These are phyloP conservation scores for Semibalanus balanoides DNA, from an alignment of 1,140 invertebrate genomes.

Conservation along the genomic window DNA sequence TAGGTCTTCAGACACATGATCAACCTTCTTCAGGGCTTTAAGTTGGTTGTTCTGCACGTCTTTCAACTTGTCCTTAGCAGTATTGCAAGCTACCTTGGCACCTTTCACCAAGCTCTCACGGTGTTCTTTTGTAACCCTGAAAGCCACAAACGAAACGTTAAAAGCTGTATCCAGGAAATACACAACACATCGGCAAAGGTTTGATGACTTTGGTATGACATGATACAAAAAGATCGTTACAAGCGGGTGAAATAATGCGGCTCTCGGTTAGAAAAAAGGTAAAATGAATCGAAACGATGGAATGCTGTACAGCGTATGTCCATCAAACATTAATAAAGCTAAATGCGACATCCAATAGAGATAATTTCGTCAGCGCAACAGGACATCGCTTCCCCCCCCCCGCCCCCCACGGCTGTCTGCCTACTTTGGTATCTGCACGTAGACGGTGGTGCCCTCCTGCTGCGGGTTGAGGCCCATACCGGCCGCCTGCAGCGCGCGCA, in stretches of 20 bases:
- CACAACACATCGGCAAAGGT: too few relatives aligned
- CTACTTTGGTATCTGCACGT: constrained; percentile 74
- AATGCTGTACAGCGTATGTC: too few relatives aligned
- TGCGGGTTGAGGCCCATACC: constrained; percentile 89
- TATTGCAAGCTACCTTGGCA: constrained; percentile 65
- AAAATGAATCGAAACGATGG: too few relatives aligned
- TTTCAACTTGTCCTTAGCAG: constrained; percentile 60
- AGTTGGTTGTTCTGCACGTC: constrained; percentile 57
- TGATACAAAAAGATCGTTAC: too few relatives aligned
- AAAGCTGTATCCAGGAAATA: constrained; percentile 4
- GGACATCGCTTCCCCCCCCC: not conserved
- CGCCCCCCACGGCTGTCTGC: too few relatives aligned
- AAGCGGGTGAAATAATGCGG: too few relatives aligned
- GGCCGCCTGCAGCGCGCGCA: constrained; percentile 56
- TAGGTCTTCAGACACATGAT: constrained; percentile 45
- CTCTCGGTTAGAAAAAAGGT: too few relatives aligned
- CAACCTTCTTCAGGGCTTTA: constrained; percentile 46
- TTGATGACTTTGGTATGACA: too few relatives aligned
- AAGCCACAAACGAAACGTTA: constrained; percentile 28
- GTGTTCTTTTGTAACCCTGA: constrained; percentile 76
- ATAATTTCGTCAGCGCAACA: too few relatives aligned
- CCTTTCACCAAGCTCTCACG: constrained; percentile 71
- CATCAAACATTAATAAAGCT: too few relatives aligned
- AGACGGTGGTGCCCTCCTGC: constrained; percentile 79
- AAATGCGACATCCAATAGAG: too few relatives aligned